These are phyloP conservation scores for Aphidius ervi DNA, from an alignment of 1,140 invertebrate genomes.

Conservation along the genomic window DNA sequence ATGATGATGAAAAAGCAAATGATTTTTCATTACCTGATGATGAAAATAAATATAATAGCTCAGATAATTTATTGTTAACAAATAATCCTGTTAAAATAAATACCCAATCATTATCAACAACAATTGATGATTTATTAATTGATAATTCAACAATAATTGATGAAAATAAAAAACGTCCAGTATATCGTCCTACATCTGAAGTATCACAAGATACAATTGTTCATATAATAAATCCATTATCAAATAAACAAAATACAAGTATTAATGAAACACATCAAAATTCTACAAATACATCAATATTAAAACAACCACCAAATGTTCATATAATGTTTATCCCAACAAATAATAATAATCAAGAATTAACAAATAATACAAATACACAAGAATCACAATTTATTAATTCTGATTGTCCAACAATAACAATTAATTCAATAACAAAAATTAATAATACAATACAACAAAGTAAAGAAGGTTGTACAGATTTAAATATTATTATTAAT, in stretches of 20 bases:
- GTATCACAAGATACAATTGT: slow-evolving; percentile 45
- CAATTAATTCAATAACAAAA: slow-evolving; percentile 47
- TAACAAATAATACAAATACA: not conserved
- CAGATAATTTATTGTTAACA: no score
- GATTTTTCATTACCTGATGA: slow-evolving; percentile 10
- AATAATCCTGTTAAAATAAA: not conserved
- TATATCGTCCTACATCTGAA: slow-evolving; percentile 29
- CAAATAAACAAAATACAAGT: slow-evolving; percentile 32
- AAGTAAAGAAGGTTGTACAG: slow-evolving; percentile 48
- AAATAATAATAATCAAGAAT: slow-evolving; percentile 28
- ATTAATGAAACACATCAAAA: slow-evolving; percentile 24
- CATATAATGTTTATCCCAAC: slow-evolving; percentile 44
- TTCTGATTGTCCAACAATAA: slow-evolving; percentile 44
- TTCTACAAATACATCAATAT: slow-evolving; percentile 8
- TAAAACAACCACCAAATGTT: slow-evolving; percentile 37
- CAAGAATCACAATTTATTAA: not conserved
- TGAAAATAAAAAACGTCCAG: not conserved
- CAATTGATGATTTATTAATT: not conserved
- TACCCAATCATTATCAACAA: not conserved
- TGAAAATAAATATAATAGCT: no score
- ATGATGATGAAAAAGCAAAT: slow-evolving; percentile 15
- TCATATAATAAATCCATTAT: slow-evolving; percentile 40
- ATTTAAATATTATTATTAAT: slow-evolving; percentile 51
- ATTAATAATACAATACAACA: slow-evolving; percentile 47
- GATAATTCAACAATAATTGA: not conserved